Conservation (phyloP, 30 jellyfish, hydroid and myxozoan species). For the Aurelia sp. region DNA sequence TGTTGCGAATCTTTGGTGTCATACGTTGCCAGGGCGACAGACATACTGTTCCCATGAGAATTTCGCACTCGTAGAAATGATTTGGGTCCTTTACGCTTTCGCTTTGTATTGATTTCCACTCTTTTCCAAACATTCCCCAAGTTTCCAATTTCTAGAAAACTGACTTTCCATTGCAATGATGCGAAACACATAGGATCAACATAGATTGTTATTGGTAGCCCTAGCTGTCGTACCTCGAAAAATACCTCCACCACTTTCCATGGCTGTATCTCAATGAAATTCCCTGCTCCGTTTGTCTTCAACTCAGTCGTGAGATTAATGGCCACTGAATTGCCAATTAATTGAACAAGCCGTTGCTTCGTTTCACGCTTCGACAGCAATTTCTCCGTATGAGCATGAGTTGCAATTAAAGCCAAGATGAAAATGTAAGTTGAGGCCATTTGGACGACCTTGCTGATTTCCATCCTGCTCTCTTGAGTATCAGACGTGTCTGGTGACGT, state of each 20-base stretch:
- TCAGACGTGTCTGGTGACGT: background rate
- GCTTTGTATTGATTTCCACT: slow-evolving; percentile 40
- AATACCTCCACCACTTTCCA: slow-evolving; percentile 37
- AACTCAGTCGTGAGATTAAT: slow-evolving; percentile 26
- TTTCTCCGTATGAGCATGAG: background rate
- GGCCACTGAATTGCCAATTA: slow-evolving; percentile 42
- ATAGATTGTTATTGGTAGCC: slow-evolving; percentile 30
- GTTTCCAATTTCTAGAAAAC: slow-evolving; percentile 29
- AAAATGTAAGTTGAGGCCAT: background rate
- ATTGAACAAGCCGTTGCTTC: slow-evolving; percentile 20
- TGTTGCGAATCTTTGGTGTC: slow-evolving; percentile 41
- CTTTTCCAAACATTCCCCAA: slow-evolving; percentile 29
- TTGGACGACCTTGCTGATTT: background rate
- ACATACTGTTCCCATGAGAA: slow-evolving; percentile 22
- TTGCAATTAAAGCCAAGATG: background rate
- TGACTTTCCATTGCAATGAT: slow-evolving; percentile 46
- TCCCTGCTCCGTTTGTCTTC: slow-evolving; percentile 45
- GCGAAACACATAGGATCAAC: slow-evolving; percentile 51
- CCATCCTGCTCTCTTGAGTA: background rate
- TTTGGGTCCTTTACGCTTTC: slow-evolving; percentile 40
- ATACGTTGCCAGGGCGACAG: slow-evolving; percentile 61
- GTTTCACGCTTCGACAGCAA: slow-evolving; percentile 8
- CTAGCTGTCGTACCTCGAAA: slow-evolving; percentile 30
- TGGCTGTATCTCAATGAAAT: slow-evolving; percentile 3
- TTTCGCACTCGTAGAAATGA: slow-evolving; percentile 42